Percentiles rank a stretch among this genome's conserved stretches.
These are phyloP conservation scores for Enteromius thamalakanensis DNA, from an alignment of 2,797 vertebrate genomes.

Conservation along the genomic window DNA sequence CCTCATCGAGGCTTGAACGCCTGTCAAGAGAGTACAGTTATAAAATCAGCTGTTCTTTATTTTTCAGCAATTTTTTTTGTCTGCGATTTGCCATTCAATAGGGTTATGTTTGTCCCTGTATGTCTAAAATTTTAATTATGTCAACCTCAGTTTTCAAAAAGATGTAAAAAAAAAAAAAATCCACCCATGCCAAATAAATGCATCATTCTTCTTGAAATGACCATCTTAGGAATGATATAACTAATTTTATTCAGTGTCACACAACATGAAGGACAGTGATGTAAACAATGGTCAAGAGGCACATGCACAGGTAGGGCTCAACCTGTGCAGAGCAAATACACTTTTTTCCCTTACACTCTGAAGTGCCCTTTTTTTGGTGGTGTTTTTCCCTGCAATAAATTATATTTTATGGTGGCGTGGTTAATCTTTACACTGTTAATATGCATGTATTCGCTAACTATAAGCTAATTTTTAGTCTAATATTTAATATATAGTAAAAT, in stretches of 20 bases:
- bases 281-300: too few relatives aligned
- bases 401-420: too few relatives aligned
- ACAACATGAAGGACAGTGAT: not conserved
- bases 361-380: too few relatives aligned
- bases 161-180: not conserved
- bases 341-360: too few relatives aligned
- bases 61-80: not conserved
- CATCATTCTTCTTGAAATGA: slow-evolving; percentile 71
- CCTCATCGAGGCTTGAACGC: slow-evolving; percentile 59
- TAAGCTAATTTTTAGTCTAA: too few relatives aligned
- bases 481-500: too few relatives aligned
- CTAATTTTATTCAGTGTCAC: not conserved
- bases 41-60: not conserved
- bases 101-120: not conserved
- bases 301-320: too few relatives aligned
- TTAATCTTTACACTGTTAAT: too few relatives aligned
- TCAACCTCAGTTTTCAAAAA: not conserved
- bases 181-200: slow-evolving; percentile 72
- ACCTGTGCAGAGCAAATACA: too few relatives aligned
- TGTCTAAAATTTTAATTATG: not conserved
- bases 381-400: too few relatives aligned
- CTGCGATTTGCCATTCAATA: not conserved
- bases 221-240: slow-evolving; percentile 38
- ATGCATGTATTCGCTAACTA: too few relatives aligned
- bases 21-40: slow-evolving; percentile 34